Conservation (phyloP, 1,140 invertebrate species). For the Thaumetopoea pityocampa region DNA sequence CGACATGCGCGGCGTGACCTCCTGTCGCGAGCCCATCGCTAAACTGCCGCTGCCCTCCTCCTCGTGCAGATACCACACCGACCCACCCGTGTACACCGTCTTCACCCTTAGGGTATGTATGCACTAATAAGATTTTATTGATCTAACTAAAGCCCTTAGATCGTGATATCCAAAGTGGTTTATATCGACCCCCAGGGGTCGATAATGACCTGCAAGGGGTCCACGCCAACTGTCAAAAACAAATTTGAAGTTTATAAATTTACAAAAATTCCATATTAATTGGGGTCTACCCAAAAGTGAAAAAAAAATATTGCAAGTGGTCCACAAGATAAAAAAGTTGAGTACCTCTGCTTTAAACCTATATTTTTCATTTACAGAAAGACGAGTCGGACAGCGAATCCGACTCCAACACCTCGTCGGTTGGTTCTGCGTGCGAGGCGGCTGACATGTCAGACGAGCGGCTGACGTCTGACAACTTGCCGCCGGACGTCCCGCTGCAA, state of each 20-base stretch:
- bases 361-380: slow-evolving; percentile 34
- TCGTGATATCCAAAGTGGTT: no score
- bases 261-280: no score
- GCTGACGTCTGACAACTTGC: no score
- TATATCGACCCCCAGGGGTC: no score
- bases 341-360: background rate
- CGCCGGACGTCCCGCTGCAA: no score
- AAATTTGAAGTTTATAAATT: background rate
- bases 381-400: slow-evolving; percentile 40
- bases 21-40: slow-evolving; percentile 83
- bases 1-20: slow-evolving; percentile 79
- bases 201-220: no score
- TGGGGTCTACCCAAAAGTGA: slow-evolving; percentile 5
- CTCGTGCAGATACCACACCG: slow-evolving; percentile 82
- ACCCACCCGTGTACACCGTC: slow-evolving; percentile 77
- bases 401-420: slow-evolving; percentile 29
- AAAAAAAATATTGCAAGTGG: slow-evolving; percentile 1
- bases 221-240: background rate
- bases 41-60: slow-evolving; percentile 82
- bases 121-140: no score
- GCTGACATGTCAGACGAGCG: slow-evolving; percentile 2
- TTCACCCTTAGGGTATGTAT: slow-evolving; percentile 77
- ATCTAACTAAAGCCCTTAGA: no score
- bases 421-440: slow-evolving; percentile 23
- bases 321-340: background rate